Percentiles rank a stretch among this genome's conserved stretches.
These are phyloP conservation scores for Metallyticus violacea DNA, from an alignment of 2,888 invertebrate genomes.

Conservation along the genomic window DNA sequence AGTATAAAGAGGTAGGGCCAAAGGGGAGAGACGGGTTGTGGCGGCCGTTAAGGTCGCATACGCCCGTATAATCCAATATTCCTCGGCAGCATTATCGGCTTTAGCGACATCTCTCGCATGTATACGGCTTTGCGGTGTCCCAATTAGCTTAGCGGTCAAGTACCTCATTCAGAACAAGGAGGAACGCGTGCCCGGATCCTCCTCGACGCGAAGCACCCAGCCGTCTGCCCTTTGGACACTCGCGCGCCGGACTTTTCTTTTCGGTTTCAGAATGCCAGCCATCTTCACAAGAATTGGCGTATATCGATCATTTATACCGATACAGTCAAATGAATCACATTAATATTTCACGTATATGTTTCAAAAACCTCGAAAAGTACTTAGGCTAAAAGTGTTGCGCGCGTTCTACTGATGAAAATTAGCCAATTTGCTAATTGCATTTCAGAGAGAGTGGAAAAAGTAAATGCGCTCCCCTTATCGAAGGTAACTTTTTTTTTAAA, in stretches of 20 bases:
- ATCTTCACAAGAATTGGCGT: too few relatives aligned
- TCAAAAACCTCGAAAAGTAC: too few relatives aligned
- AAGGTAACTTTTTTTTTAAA: too few relatives aligned
- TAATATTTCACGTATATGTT: too few relatives aligned
- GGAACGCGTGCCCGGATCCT: neutral
- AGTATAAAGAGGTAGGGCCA: neutral
- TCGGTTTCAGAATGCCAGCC: neutral
- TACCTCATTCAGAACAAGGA: neutral
- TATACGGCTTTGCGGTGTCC: conserved; percentile 13
- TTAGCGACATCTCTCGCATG: conserved; percentile 5
- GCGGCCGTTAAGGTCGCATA: neutral
- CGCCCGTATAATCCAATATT: conserved; percentile 10
- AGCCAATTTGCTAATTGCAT: too few relatives aligned
- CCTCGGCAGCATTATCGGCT: conserved; percentile 6
- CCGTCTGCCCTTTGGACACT: neutral
- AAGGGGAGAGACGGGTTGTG: neutral
- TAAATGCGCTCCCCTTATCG: too few relatives aligned
- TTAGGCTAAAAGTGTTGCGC: too few relatives aligned
- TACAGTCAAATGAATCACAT: too few relatives aligned
- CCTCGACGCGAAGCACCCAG: neutral
- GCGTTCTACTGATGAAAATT: too few relatives aligned
- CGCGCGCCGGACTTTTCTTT: neutral
- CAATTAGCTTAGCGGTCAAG: conserved; percentile 10
- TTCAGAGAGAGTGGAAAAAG: too few relatives aligned
- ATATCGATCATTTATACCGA: too few relatives aligned